These are phyloP conservation scores for Petrolisthes manimaculis DNA, from an alignment of 2,888 invertebrate genomes.

Conservation along the genomic window DNA sequence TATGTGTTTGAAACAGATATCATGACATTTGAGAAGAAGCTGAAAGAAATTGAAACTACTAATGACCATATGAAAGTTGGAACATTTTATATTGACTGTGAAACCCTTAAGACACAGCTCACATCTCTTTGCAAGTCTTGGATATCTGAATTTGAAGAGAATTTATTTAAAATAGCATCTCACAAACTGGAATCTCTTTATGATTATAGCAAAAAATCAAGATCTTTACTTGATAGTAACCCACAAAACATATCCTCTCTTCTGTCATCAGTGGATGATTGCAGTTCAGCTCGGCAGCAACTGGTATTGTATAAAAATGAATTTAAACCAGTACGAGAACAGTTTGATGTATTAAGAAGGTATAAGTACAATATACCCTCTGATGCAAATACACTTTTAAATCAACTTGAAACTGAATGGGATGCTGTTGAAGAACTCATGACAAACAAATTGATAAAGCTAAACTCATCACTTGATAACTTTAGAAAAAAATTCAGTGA, in stretches of 20 bases:
- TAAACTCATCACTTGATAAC: slow-evolving; percentile 39
- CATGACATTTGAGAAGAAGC: slow-evolving; percentile 51
- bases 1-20: slow-evolving; percentile 57
- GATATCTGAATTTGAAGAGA: slow-evolving; percentile 55
- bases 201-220: slow-evolving; percentile 37
- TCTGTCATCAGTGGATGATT: slow-evolving; percentile 39
- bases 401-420: slow-evolving; percentile 46
- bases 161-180: slow-evolving; percentile 53
- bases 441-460: slow-evolving; percentile 39
- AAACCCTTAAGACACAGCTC: slow-evolving; percentile 39
- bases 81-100: slow-evolving; percentile 47
- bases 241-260: slow-evolving; percentile 51
- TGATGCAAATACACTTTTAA: slow-evolving; percentile 24
- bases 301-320: slow-evolving; percentile 34
- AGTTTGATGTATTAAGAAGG: slow-evolving; percentile 45
- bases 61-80: slow-evolving; percentile 53
- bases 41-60: slow-evolving; percentile 48
- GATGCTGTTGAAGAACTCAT: slow-evolving; percentile 35
- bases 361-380: slow-evolving; percentile 35
- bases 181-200: slow-evolving; percentile 34
- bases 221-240: slow-evolving; percentile 28
- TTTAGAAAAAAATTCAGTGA: slow-evolving; percentile 51
- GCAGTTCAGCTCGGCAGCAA: slow-evolving; percentile 29
- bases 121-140: slow-evolving; percentile 47
- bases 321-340: slow-evolving; percentile 50